Evolutionary conservation across 2,113 vertebrate genomes (phyloP).

Genomic region (Dipodomys ordii): DNA sequence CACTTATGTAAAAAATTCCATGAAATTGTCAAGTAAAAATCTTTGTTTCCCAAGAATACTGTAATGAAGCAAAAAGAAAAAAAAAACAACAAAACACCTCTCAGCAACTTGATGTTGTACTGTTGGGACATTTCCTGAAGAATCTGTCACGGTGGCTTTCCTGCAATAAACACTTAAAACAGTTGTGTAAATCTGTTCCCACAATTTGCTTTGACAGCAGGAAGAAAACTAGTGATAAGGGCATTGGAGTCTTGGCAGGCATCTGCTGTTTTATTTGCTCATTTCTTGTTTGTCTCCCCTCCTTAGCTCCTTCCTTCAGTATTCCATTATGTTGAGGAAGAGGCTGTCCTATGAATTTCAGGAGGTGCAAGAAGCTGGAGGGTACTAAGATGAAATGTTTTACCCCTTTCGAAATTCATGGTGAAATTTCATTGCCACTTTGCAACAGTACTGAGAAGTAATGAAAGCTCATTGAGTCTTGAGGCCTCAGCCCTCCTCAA

Average conservation of each 20-base stretch:
- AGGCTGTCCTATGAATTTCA: background rate
- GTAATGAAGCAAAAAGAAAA: background rate
- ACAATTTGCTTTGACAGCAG: constrained; percentile 1
- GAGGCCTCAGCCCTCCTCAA: background rate
- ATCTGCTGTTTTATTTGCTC: background rate
- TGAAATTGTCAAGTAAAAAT: constrained; percentile 33
- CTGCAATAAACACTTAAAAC: background rate
- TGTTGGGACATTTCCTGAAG: background rate
- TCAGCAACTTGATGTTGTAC: background rate
- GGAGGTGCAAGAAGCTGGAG: background rate
- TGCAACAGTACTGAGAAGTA: background rate
- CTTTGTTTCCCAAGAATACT: constrained; percentile 8
- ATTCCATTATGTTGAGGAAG: background rate
- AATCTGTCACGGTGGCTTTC: background rate
- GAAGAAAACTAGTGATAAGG: background rate
- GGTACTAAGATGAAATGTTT: too few relatives aligned
- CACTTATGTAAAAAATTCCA: constrained; percentile 42
- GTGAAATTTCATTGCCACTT: background rate
- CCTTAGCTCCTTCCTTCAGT: background rate
- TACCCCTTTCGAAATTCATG: background rate
- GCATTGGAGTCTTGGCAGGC: background rate
- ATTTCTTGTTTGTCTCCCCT: background rate
- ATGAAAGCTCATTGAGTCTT: background rate
- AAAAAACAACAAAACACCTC: constrained; percentile 2
- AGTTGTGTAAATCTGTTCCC: constrained; percentile 1